Evolutionary conservation across 1,140 invertebrate species (phyloP).

Genomic region (Lycorma delicatula): DNA sequence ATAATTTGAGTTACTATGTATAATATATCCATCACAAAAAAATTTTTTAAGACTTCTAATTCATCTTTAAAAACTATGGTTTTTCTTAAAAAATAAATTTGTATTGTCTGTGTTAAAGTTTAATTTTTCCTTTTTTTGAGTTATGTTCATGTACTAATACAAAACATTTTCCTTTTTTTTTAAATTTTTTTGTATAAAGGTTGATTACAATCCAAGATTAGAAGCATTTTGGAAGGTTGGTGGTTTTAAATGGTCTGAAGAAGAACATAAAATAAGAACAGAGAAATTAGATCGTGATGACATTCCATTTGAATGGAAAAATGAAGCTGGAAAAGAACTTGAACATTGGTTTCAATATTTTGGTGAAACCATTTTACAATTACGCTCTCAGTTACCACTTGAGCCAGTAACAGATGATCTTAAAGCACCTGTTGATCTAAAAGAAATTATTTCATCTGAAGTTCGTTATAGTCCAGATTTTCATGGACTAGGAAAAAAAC

Average conservation of each 20-base stretch:
- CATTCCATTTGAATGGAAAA: slow-evolving; percentile 32
- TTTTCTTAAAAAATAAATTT: too few species aligned
- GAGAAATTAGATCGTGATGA: neutral
- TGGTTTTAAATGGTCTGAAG: slow-evolving; percentile 42
- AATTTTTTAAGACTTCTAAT: too few species aligned
- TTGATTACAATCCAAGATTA: slow-evolving; percentile 61
- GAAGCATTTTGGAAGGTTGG: slow-evolving; percentile 74
- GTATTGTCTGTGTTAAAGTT: too few species aligned
- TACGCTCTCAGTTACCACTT: slow-evolving; percentile 55
- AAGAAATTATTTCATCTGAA: slow-evolving; percentile 43
- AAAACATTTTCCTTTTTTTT: too few species aligned
- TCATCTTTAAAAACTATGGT: too few species aligned
- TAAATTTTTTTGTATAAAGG: slow-evolving; percentile 40
- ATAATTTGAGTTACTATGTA: too few species aligned
- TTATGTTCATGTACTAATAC: too few species aligned
- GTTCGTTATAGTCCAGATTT: slow-evolving; percentile 50
- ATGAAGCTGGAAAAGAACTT: slow-evolving; percentile 42
- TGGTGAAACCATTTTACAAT: slow-evolving; percentile 51
- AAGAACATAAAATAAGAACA: neutral
- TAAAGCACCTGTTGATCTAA: neutral
- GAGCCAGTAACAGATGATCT: slow-evolving; percentile 39
- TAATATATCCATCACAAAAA: too few species aligned
- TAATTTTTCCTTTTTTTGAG: too few species aligned
- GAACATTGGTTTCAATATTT: slow-evolving; percentile 58
- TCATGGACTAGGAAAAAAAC: slow-evolving; percentile 36